Conservation (phyloP, 1,140 invertebrate genomes). For the Microplitis demolitor region DNA sequence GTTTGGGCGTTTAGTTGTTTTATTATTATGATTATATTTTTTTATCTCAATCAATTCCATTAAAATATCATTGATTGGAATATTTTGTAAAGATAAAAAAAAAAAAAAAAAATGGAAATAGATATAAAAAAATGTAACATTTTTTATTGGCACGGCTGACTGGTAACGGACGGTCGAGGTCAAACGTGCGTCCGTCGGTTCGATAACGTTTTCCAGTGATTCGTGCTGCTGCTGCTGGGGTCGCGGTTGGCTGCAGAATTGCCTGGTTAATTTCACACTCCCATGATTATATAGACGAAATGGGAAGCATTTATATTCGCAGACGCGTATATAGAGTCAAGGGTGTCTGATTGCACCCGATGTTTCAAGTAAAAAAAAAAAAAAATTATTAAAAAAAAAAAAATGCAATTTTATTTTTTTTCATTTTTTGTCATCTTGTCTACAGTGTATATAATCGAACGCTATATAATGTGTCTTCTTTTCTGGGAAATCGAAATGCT, state of each 20-base stretch:
- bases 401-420: background rate
- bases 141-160: background rate
- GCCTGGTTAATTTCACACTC: slow-evolving; percentile 59
- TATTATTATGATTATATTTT: no score
- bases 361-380: slow-evolving; percentile 35
- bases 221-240: slow-evolving; percentile 36
- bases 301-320: slow-evolving; percentile 54
- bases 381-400: background rate
- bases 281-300: slow-evolving; percentile 57
- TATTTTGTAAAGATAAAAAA: no score
- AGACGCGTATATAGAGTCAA: slow-evolving; percentile 25
- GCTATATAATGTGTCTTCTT: slow-evolving; percentile 32
- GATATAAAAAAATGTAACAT: background rate
- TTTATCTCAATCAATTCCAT: no score
- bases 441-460: slow-evolving; percentile 12
- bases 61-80: no score
- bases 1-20: no score
- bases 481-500: slow-evolving; percentile 48
- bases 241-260: slow-evolving; percentile 52
- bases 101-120: no score
- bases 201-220: slow-evolving; percentile 20
- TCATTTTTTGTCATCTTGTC: slow-evolving; percentile 2
- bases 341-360: slow-evolving; percentile 48
- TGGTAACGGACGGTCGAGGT: background rate
- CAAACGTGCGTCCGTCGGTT: background rate